These are phyloP conservation scores for Chrysina gloriosa DNA, from an alignment of 2,888 invertebrate species.

Conservation along the genomic window DNA sequence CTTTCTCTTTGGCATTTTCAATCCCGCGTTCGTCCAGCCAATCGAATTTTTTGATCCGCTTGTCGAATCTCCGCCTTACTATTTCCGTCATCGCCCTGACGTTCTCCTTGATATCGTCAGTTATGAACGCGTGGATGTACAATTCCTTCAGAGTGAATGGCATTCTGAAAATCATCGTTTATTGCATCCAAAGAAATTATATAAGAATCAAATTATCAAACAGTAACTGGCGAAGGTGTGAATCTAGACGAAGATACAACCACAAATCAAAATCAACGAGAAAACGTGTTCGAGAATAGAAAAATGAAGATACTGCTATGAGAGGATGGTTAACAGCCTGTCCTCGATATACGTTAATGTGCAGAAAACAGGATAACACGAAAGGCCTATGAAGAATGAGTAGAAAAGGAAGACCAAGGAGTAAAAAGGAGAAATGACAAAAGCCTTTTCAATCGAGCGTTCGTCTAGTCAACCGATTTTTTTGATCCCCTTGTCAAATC, in stretches of 20 bases:
- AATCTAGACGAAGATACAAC: too few species aligned
- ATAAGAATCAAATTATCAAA: not conserved
- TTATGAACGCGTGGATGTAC: slow-evolving; percentile 58
- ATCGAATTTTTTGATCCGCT: slow-evolving; percentile 54
- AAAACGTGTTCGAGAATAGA: too few species aligned
- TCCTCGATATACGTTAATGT: too few species aligned
- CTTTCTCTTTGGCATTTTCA: slow-evolving; percentile 55
- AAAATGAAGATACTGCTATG: too few species aligned
- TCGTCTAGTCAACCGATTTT: slow-evolving; percentile 60
- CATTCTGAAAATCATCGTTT: slow-evolving; percentile 39
- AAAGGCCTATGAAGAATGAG: too few species aligned
- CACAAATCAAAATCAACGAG: too few species aligned
- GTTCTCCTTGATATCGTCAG: slow-evolving; percentile 53
- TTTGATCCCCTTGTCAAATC: slow-evolving; percentile 56
- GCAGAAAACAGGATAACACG: too few species aligned
- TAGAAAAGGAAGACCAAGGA: too few species aligned
- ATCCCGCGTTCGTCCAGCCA: slow-evolving; percentile 61
- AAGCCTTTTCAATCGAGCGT: slow-evolving; percentile 56
- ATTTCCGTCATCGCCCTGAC: slow-evolving; percentile 57
- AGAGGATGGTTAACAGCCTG: too few species aligned
- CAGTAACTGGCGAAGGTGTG: not conserved
- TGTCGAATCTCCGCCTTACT: slow-evolving; percentile 59
- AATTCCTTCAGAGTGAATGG: slow-evolving; percentile 50
- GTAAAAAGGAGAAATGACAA: too few species aligned
- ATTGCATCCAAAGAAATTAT: too few species aligned